Evolutionary conservation across 2,888 invertebrate species (phyloP).

Genomic region (Melolontha melolontha): DNA sequence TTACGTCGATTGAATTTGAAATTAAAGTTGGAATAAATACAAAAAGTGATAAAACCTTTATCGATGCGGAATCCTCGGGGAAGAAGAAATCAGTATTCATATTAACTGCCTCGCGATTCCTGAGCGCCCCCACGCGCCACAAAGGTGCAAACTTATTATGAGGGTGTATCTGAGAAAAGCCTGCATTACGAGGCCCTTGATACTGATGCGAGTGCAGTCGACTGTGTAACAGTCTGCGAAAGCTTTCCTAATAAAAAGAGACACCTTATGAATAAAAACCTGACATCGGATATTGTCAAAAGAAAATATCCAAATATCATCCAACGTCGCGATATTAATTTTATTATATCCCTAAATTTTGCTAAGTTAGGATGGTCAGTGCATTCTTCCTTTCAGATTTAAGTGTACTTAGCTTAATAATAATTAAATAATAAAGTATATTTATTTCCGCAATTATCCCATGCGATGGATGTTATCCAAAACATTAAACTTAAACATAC

Average conservation of each 20-base stretch:
- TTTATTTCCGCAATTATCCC: too few relatives aligned
- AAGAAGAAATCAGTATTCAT: conserved; percentile 62
- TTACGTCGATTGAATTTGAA: conserved; percentile 48
- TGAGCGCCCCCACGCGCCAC: conserved; percentile 56
- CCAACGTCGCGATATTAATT: conserved; percentile 1
- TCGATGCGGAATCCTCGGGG: conserved; percentile 54
- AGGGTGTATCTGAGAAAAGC: conserved; percentile 64
- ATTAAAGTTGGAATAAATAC: conserved; percentile 52
- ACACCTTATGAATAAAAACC: conserved; percentile 51
- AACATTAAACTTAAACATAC: too few relatives aligned
- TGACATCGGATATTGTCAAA: conserved; percentile 30
- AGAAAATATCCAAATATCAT: conserved; percentile 9
- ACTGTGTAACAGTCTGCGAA: conserved; percentile 61
- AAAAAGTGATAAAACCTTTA: conserved; percentile 57
- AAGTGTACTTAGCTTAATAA: too few relatives aligned
- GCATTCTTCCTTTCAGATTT: too few relatives aligned
- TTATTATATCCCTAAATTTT: background rate
- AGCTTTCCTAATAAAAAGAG: conserved; percentile 59
- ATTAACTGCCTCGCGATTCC: conserved; percentile 62
- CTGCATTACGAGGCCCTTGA: conserved; percentile 62
- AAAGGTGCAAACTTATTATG: conserved; percentile 63
- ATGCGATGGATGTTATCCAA: too few relatives aligned
- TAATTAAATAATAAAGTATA: too few relatives aligned
- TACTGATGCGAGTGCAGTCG: conserved; percentile 61
- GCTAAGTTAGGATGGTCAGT: too few relatives aligned